Percentiles rank a stretch among this genome's conserved stretches.
These are phyloP conservation scores for Linnaemya tessellans DNA, from an alignment of 2,888 invertebrate species.

Conservation along the genomic window DNA sequence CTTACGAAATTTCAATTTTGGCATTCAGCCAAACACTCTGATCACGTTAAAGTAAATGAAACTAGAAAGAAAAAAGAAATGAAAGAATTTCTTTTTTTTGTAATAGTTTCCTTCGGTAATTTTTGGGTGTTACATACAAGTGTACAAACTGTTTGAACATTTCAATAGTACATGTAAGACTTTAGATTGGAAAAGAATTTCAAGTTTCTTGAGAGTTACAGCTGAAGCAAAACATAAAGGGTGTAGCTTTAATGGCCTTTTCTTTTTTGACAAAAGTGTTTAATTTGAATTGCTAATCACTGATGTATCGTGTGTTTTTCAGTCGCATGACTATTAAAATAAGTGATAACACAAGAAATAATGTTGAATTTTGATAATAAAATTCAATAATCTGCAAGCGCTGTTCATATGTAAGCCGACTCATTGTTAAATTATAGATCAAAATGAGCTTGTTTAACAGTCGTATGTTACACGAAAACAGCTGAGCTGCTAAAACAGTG, in stretches of 20 bases:
- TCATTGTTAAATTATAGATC: too few relatives aligned
- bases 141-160: slow-evolving; percentile 17
- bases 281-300: too few relatives aligned
- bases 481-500: too few relatives aligned
- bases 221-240: background rate
- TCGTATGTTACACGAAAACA: too few relatives aligned
- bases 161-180: background rate
- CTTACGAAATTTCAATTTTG: slow-evolving; percentile 42
- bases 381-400: too few relatives aligned
- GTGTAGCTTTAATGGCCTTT: background rate
- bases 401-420: too few relatives aligned
- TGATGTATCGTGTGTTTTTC: too few relatives aligned
- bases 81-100: slow-evolving; percentile 45
- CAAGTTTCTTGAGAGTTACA: slow-evolving; percentile 1
- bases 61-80: slow-evolving; percentile 22
- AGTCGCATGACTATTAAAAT: too few relatives aligned
- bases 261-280: too few relatives aligned
- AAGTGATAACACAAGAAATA: too few relatives aligned
- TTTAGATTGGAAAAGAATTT: slow-evolving; percentile 14
- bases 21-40: slow-evolving; percentile 64
- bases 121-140: slow-evolving; percentile 49
- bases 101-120: slow-evolving; percentile 23
- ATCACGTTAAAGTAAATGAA: slow-evolving; percentile 69
- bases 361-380: too few relatives aligned
- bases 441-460: too few relatives aligned